phyloP scores from a whole-genome alignment of 2,797 vertebrate genomes.

The Falco columbarius region DNA sequence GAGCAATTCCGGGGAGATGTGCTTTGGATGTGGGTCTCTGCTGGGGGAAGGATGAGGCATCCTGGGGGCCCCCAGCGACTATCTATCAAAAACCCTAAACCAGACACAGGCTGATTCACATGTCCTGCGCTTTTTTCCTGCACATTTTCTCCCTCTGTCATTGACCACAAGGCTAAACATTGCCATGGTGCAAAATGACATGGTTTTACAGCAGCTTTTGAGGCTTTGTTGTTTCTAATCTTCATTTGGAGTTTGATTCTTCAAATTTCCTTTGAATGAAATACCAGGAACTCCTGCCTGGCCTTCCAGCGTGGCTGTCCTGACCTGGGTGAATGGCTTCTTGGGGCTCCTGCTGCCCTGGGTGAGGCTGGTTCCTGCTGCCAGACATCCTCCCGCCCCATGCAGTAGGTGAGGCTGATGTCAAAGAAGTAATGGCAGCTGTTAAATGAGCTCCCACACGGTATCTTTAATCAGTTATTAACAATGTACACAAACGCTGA shows the following conservation, averaged over 20 bases:
- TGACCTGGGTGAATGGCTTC: background rate
- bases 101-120: background rate
- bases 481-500: background rate
- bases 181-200: rapidly evolving
- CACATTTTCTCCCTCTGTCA: background rate
- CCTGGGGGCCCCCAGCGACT: background rate
- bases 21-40: background rate
- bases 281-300: background rate
- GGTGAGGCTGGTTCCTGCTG: background rate
- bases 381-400: background rate
- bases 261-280: background rate
- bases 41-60: background rate
- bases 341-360: background rate
- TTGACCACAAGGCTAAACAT: background rate
- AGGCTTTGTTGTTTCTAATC: background rate
- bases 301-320: rapidly evolving
- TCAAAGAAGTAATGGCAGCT: background rate
- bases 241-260: background rate
- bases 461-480: background rate
- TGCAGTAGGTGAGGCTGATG: background rate
- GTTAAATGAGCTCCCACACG: background rate
- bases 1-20: background rate
- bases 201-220: background rate
- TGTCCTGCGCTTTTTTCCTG: background rate
- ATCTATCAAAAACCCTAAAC: background rate